Evolutionary conservation across 64 coral and sea anemone species (phyloP).

Genomic region (Catalaphyllia jardinei): DNA sequence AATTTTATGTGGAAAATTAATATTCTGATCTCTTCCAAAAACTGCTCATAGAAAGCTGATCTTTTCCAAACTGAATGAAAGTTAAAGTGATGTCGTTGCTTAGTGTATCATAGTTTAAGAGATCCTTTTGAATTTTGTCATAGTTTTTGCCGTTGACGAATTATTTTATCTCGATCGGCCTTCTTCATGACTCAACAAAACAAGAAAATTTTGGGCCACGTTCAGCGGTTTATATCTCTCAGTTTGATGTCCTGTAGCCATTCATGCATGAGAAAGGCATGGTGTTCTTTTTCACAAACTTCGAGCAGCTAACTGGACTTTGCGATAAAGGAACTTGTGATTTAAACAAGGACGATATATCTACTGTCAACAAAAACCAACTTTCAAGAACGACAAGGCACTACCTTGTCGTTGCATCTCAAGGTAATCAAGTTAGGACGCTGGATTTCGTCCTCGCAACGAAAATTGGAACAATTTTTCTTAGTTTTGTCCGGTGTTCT

Average conservation of each 20-base stretch:
- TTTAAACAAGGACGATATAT: background rate
- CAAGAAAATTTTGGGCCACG: background rate
- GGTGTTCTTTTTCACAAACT: slow-evolving; percentile 12
- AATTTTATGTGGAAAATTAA: no score
- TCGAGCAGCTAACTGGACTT: no score
- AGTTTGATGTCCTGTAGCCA: slow-evolving; percentile 4
- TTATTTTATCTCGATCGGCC: background rate
- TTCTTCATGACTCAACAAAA: background rate
- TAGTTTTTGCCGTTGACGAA: background rate
- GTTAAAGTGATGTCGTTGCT: no score
- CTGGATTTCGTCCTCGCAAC: background rate
- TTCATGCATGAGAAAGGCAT: background rate
- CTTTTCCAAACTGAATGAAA: no score
- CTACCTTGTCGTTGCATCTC: background rate
- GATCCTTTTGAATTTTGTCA: background rate
- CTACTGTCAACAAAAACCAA: background rate
- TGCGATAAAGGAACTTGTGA: background rate
- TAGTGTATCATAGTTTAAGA: background rate
- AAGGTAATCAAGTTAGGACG: background rate
- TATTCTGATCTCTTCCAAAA: no score
- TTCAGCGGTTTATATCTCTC: background rate
- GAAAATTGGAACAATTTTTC: no score
- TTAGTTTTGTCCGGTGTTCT: no score
- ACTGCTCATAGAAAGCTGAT: no score
- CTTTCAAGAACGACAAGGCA: background rate